Evolutionary conservation across 2,888 invertebrate genomes (phyloP).

Genomic region (Mesorhabditis spiculigera): DNA sequence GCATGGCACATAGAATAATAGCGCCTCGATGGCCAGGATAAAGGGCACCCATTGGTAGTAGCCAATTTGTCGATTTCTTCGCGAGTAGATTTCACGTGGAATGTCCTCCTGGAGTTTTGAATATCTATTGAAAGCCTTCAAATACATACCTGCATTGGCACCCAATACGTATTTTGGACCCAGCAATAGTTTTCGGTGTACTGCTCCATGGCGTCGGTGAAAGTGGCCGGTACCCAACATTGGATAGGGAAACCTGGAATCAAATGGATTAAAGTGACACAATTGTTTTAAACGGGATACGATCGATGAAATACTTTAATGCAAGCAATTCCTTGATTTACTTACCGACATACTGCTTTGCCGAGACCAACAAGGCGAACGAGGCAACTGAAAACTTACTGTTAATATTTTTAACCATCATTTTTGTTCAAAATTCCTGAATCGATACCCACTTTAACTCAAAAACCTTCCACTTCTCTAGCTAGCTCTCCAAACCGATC

Average conservation of each 20-base stretch:
- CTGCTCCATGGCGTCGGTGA: constrained; percentile 59
- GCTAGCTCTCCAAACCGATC: too few species aligned
- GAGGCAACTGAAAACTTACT: constrained; percentile 49
- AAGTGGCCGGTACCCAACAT: constrained; percentile 59
- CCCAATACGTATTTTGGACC: constrained; percentile 59
- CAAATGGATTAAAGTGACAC: too few species aligned
- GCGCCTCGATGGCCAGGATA: constrained; percentile 58
- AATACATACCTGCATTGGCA: constrained; percentile 49
- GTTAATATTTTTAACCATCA: not conserved
- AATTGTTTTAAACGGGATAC: too few species aligned
- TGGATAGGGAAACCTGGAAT: constrained; percentile 52
- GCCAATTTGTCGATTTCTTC: constrained; percentile 58
- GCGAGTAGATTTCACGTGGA: constrained; percentile 58
- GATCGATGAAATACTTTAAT: not conserved
- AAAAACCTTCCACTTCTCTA: too few species aligned
- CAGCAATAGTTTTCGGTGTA: constrained; percentile 59
- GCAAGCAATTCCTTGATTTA: not conserved
- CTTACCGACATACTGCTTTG: constrained; percentile 57
- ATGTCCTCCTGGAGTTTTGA: constrained; percentile 48
- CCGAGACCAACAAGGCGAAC: constrained; percentile 57
- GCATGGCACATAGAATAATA: constrained; percentile 58
- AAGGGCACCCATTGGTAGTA: constrained; percentile 58
- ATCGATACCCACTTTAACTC: too few species aligned
- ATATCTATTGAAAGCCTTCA: not conserved
- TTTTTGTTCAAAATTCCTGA: too few species aligned